Conservation (phyloP, 2,113 vertebrate species). For the Hyperopisus bebe region DNA sequence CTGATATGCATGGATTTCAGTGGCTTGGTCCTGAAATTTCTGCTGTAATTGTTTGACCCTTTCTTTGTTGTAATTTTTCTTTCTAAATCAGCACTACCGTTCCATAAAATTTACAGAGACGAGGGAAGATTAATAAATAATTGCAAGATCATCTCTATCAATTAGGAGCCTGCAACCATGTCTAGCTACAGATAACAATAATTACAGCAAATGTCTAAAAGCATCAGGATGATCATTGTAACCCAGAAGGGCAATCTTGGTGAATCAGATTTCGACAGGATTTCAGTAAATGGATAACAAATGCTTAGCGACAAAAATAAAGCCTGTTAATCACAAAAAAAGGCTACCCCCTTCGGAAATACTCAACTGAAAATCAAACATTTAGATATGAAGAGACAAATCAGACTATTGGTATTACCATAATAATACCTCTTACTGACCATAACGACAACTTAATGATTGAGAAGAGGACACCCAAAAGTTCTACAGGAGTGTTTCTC, state of each 20-base stretch:
- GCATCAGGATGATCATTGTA: not conserved
- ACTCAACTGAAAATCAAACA: not conserved
- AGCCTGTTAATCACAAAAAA: not conserved
- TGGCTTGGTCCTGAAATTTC: not conserved
- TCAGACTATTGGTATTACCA: not conserved
- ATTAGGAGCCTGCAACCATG: not conserved
- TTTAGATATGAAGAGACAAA: not conserved
- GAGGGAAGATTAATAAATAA: slow-evolving; percentile 5
- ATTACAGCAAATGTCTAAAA: not conserved
- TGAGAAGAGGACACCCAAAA: not conserved
- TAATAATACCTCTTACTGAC: not conserved
- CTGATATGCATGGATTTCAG: not conserved
- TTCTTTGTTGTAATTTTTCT: not conserved
- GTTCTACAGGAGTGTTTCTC: not conserved
- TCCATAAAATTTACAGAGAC: not conserved
- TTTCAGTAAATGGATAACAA: not conserved
- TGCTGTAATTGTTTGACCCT: not conserved
- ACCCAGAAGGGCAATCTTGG: not conserved
- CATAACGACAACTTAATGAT: not conserved
- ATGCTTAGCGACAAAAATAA: not conserved
- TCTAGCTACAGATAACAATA: not conserved
- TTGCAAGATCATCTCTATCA: not conserved
- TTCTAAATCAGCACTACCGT: not conserved
- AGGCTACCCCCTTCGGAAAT: not conserved
- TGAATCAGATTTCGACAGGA: not conserved